Base-by-base conservation (phyloP, 1,140 invertebrate species). In the Glossosoma conforme region DNA sequence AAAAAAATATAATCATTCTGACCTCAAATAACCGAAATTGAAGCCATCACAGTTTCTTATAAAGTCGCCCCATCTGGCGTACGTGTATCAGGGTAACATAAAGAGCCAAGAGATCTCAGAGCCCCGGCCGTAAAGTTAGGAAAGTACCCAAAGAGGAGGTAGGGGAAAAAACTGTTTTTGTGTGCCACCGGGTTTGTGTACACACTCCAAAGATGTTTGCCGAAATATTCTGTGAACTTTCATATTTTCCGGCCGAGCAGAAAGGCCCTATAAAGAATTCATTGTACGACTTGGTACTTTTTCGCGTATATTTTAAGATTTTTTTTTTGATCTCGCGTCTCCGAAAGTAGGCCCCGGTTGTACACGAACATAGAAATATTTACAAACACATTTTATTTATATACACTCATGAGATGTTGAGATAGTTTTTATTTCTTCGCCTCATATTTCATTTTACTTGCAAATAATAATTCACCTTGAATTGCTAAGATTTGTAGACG, bases 131-230 rank as follows among this genome's bases (percentile, higher is more conserved):
- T n/a, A n/a, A n/a, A n/a, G n/a, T n/a, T n/a, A n/a, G n/a, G n/a
- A n/a, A n/a, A n/a, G 32, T 5, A 33, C 32, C 32, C n/a, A 33
- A 33, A 33, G 11, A 33, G 28, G 19, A 38, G 25, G 14, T 42
- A 42, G n/a, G 13, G 14, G 30, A 15, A 57, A 54, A 51, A 47
- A 54, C 44, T 54, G 46, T 54, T 54, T 52, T 54, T 49, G 51
- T 52, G 25, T 45, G 48, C 44, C 37, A 52, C 22, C 33, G 55
- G 51, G 33, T 48, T 33, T 53, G 51, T 58, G 50, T 58, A 58
- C 50, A 53, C 50, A 54, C 56, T 50, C 48, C 37, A 58, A 54
- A 51, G 56, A 58, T 58, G 56, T 58, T 58, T 58, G 56, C 52
- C 56, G 33, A 58, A 58, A 58, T 58, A 58, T 58, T 58, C 56